Conservation (phyloP, 2,888 invertebrate genomes). For the Nematopogon swammerdamellus region DNA sequence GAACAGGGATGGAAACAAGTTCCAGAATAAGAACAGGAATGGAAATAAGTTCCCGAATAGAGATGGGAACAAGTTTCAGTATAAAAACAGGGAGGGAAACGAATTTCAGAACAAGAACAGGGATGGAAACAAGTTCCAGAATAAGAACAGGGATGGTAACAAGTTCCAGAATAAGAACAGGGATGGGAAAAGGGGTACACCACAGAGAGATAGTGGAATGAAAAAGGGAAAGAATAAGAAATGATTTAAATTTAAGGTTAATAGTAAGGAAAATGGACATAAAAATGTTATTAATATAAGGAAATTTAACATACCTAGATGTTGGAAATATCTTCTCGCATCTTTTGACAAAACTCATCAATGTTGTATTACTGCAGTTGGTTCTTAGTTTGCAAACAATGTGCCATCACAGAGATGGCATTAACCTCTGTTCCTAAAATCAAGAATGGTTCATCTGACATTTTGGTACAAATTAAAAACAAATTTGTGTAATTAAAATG, state of each 20-base stretch:
- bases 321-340: too few species aligned
- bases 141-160: background rate
- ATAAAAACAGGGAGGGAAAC: background rate
- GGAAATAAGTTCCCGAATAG: constrained; percentile 1
- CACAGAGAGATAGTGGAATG: background rate
- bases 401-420: too few species aligned
- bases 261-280: too few species aligned
- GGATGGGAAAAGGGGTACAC: background rate
- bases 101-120: constrained; percentile 7
- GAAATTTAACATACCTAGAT: too few species aligned
- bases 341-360: too few species aligned
- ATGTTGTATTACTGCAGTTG: too few species aligned
- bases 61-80: background rate
- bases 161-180: constrained; percentile 7
- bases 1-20: constrained; percentile 7
- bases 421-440: too few species aligned
- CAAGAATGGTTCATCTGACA: too few species aligned
- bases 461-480: too few species aligned
- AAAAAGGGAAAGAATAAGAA: background rate
- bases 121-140: background rate
- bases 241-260: background rate
- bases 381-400: too few species aligned
- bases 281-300: too few species aligned
- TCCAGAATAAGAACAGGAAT: background rate
- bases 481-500: too few species aligned